Evolutionary conservation across 2,113 vertebrate genomes (phyloP).

Genomic region (Cryptomyrus ogoouensis): DNA sequence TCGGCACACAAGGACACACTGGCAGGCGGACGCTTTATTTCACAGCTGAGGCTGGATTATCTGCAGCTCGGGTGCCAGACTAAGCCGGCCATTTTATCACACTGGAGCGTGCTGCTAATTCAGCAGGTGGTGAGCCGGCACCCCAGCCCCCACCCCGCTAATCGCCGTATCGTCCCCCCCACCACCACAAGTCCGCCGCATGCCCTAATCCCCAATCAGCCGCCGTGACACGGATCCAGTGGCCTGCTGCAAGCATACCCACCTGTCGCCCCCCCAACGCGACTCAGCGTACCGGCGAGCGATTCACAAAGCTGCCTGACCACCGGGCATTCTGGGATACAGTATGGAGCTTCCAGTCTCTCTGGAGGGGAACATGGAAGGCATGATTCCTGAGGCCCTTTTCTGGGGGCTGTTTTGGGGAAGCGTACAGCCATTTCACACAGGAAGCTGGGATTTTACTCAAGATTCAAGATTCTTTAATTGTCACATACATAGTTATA

Average conservation of each 20-base stretch:
- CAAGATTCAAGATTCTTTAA: no score
- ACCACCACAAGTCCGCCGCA: slow-evolving; percentile 74
- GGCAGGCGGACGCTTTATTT: slow-evolving; percentile 62
- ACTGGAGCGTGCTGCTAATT: slow-evolving; percentile 91
- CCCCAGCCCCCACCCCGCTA: slow-evolving; percentile 71
- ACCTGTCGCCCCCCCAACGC: slow-evolving; percentile 32
- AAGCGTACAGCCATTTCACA: not conserved
- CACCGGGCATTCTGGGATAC: not conserved
- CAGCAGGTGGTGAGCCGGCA: slow-evolving; percentile 71
- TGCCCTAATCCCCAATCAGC: slow-evolving; percentile 73
- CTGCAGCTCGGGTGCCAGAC: slow-evolving; percentile 26
- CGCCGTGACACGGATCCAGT: slow-evolving; percentile 69
- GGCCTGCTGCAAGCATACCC: slow-evolving; percentile 55
- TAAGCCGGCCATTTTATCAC: slow-evolving; percentile 86
- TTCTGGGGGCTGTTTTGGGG: not conserved
- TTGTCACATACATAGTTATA: no score
- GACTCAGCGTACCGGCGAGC: not conserved
- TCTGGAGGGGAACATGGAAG: not conserved
- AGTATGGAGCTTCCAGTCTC: not conserved
- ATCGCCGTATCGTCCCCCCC: slow-evolving; percentile 76
- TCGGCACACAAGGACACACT: not conserved
- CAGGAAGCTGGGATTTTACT: not conserved
- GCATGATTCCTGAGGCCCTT: no score
- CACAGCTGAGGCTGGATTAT: slow-evolving; percentile 81
- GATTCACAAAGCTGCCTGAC: not conserved